Base-by-base conservation (phyloP, 2,797 vertebrate species). In the Balearica regulorum region DNA sequence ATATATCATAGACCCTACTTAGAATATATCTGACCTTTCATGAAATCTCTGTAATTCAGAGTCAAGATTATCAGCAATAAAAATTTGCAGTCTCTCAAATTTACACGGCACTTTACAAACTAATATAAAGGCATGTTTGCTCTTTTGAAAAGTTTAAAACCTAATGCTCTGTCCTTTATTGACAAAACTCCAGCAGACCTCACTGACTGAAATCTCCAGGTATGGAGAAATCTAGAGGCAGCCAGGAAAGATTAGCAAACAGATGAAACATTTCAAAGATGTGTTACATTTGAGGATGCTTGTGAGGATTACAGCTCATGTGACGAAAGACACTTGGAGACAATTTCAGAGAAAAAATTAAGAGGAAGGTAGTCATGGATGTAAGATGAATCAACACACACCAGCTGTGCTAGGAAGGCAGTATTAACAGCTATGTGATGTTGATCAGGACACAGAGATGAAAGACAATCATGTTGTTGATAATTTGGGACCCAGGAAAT, bases 21-120 rank as follows among this genome's bases (percentile, higher is more conserved):
- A 89, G 93, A 92, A 92, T 90, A 85, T 76, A 80, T 16, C 51
- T 95, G 94, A 95, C 95, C 94, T 95, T 96, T 96, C 60, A 61
- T 21, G 41, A 90, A 92, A 85, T 80, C 73, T 88, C 77, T 80
- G 72, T 87, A 90, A 95, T 86, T 95, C 86, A 73, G 70, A 82
- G 86, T 66, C 77, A 79, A 83, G 88, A 77, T 89, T 76, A 93
- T 76, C 86, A 93, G 62, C 78, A 91, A 84, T 90, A 93, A 92
- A 92, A 92, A 68, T 77, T 46, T 83, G 76, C 49, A 39, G 62
- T 62, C 43, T 87, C 58, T 95, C 80, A 72, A 90, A 94, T 87
- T 83, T 91, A 78, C 80, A 69, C 0, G 1, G 41, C 65, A 44
- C 83, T 89, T 94, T 46, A 58, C 75, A 85, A 76, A 93, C 1